Evolutionary conservation across 2,113 vertebrate genomes (phyloP).

Genomic region (Nettapus auritus): DNA sequence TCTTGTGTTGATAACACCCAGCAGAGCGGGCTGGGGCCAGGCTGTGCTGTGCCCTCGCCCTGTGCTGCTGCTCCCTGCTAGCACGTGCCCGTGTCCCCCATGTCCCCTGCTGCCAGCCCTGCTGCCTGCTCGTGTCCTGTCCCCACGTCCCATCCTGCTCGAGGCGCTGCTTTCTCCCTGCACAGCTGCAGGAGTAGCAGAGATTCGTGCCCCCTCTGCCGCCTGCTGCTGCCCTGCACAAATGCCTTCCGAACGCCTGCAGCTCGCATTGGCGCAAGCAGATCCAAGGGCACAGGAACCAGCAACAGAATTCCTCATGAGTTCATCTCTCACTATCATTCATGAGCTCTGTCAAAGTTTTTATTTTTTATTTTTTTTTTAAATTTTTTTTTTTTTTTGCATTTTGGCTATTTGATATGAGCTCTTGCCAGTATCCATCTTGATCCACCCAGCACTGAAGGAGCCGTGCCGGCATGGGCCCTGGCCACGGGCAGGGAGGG

Average conservation of each 20-base stretch:
- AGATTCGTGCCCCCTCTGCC: too few relatives aligned
- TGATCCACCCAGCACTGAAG: accelerated
- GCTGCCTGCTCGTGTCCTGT: background rate
- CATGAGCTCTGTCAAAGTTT: background rate
- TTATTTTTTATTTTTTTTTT: too few relatives aligned
- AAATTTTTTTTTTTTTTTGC: too few relatives aligned
- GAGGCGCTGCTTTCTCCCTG: background rate
- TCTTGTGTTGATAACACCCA: background rate
- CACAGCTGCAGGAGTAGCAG: background rate
- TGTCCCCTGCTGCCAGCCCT: background rate
- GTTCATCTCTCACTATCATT: background rate
- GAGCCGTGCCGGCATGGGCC: background rate
- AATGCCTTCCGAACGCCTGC: too few relatives aligned
- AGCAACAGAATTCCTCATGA: accelerated
- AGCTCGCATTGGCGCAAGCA: too few relatives aligned
- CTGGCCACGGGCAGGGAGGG: background rate
- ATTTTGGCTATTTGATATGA: background rate
- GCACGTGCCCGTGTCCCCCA: background rate
- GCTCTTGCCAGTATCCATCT: background rate
- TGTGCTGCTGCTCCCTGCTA: background rate
- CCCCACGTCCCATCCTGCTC: background rate
- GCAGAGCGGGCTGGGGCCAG: background rate
- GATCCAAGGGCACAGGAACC: background rate
- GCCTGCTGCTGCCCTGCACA: too few relatives aligned
- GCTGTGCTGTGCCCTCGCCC: accelerated